Conservation (phyloP, 2,113 vertebrate genomes). For the Eptesicus fuscus region DNA sequence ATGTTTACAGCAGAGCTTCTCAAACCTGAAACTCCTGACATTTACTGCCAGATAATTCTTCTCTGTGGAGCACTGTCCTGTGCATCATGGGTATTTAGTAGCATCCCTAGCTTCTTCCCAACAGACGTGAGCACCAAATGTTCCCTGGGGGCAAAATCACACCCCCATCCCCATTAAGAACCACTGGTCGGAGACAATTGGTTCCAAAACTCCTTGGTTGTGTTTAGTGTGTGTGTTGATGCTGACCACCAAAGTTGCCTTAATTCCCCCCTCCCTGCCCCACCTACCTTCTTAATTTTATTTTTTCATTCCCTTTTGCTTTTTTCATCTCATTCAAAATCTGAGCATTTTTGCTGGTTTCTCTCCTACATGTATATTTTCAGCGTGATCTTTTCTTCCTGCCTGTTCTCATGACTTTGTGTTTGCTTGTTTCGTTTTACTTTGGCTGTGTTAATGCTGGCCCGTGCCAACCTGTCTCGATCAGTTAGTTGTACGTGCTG, state of each 20-base stretch:
- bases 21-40: background rate
- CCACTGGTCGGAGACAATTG: background rate
- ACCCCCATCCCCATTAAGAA: background rate
- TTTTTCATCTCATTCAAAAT: background rate
- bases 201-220: background rate
- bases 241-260: background rate
- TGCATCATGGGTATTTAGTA: background rate
- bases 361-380: background rate
- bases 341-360: background rate
- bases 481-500: background rate
- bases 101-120: background rate
- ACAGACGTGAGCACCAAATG: background rate
- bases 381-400: background rate
- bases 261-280: background rate
- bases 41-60: background rate
- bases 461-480: accelerated
- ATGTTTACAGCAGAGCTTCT: background rate
- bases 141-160: background rate
- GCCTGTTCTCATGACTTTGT: background rate
- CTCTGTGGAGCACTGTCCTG: background rate
- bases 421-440: background rate
- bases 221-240: background rate
- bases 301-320: background rate
- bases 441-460: background rate
- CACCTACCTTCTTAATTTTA: background rate